Evolutionary conservation across 92 coral and sea anemone species (phyloP).

Genomic region (Zoanthus sociatus): DNA sequence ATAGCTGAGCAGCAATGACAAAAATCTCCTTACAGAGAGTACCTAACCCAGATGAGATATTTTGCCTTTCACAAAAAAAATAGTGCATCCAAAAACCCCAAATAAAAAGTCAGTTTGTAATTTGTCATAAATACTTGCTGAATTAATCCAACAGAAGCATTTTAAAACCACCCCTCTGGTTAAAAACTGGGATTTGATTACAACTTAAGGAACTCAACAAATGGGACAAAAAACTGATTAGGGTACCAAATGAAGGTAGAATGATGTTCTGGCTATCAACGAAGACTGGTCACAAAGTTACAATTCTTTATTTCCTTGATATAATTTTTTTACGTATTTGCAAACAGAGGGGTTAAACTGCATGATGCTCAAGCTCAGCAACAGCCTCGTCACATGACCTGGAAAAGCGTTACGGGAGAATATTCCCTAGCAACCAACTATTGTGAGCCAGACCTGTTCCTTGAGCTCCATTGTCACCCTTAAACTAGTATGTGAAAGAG

Average conservation of each 20-base stretch:
- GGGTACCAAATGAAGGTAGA: neutral
- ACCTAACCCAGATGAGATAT: too few species aligned
- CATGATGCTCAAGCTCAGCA: neutral
- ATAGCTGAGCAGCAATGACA: too few species aligned
- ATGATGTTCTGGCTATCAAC: neutral
- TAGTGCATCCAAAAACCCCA: too few species aligned
- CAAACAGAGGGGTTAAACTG: neutral
- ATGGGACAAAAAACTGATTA: neutral
- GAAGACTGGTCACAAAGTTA: conserved; percentile 1
- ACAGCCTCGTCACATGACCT: neutral
- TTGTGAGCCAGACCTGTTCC: neutral
- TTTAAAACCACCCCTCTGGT: conserved; percentile 19
- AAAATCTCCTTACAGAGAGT: too few species aligned
- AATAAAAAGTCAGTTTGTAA: too few species aligned
- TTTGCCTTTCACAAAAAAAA: too few species aligned
- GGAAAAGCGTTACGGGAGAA: conserved; percentile 1
- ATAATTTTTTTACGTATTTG: neutral
- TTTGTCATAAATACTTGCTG: too few species aligned
- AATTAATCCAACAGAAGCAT: too few species aligned
- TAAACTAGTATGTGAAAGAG: too few species aligned
- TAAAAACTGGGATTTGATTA: neutral
- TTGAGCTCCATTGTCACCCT: too few species aligned
- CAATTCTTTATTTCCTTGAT: neutral
- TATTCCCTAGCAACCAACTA: conserved; percentile 16
- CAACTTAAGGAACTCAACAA: neutral